Base-by-base conservation (phyloP, 2,888 invertebrate species). In the Cordilura impudica region DNA sequence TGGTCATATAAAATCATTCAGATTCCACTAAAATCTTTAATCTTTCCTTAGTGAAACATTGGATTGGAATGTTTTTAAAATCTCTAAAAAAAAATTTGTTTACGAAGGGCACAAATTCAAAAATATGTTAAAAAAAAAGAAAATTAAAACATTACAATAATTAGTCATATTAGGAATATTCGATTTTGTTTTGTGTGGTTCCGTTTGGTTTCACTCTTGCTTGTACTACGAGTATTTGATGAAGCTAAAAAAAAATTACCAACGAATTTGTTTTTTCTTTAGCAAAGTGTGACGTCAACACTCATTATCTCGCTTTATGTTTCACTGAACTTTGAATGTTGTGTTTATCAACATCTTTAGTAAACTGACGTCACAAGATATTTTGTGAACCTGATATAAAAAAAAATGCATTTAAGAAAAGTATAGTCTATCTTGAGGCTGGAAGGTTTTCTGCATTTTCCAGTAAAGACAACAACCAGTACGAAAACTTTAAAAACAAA, bases 101-200 rank as follows among this genome's bases (percentile, higher is more conserved):
- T n/a, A n/a, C n/a, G n/a, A n/a, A n/a, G n/a, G n/a, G n/a, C n/a
- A n/a, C n/a, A n/a, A n/a, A n/a, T n/a, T n/a, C n/a, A n/a, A n/a
- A n/a, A n/a, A n/a, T n/a, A n/a, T n/a, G n/a, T n/a, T n/a, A n/a
- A n/a, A n/a, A n/a, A n/a, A n/a, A n/a, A n/a, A n/a, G n/a, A n/a
- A n/a, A n/a, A n/a, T n/a, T n/a, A n/a, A n/a, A n/a, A n/a, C n/a
- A n/a, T n/a, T n/a, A 19, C 8, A 5, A 7, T 71, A 79, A 79
- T 79, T 79, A 79, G 71, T 79, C 79, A 72, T 75, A 47, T 71
- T 51, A 53, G 51, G 56, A 75, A 29, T 66, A 67, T 79, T 66
- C 49, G 29, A 19, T 43, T 26, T 65, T 29, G 19, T 47, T 26
- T 47, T 29, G 35, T 35, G 45, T 35, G 54, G 35, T 58, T 67